Evolutionary conservation across 2,113 vertebrate species (phyloP), one percentile per base, ranked within the genome.

Genomic region (Pterocles burchelli): DNA sequence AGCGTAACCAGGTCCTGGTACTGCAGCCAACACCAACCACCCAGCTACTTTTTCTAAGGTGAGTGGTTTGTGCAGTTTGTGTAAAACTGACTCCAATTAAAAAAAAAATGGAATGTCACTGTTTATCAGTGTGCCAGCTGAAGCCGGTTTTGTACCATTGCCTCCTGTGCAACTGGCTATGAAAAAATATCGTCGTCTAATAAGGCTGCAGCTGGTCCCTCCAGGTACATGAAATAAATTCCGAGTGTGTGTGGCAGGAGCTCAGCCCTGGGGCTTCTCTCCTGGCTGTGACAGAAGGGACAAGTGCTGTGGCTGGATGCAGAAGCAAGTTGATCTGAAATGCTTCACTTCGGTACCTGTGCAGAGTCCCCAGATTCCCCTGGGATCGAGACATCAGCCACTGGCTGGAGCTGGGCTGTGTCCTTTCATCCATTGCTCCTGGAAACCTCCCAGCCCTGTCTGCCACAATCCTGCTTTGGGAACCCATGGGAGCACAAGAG

Each of bases 281-380:
- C 57, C 52, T 2, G 6, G 29, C 58, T 3, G 1, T 45, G 52
- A 29, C 52, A 75, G 61, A 71, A 77, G 21, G 22, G 21, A 41
- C 11, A 48, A 58, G 31, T 26, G 48, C 51, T 77, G 13, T 48
- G 61, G 20, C 57, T 0, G 0, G 49, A 70, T 13, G 8, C 19
- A 62, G 83, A 61, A 92, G n/a, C 21, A 75, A 71, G 34, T 6
- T 3, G 0, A 43, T 43, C 8, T 18, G n/a, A 86, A 25, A 25
- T 3, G 1, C 41, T 65, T 7, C 16, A 18, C 19, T 63, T 59
- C 1, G 3, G 34, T 3, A 2, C 11, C 19, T 1, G 0, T 36
- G 31, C 2, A 14, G 59, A 66, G 36, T 14, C 19, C 45, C 7
- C 45, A 48, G 29, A 57, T 29, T 17, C 26, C 3, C 1, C 17